These are phyloP conservation scores for Danaus chrysippus DNA, from an alignment of 2,888 invertebrate species.

Conservation along the genomic window DNA sequence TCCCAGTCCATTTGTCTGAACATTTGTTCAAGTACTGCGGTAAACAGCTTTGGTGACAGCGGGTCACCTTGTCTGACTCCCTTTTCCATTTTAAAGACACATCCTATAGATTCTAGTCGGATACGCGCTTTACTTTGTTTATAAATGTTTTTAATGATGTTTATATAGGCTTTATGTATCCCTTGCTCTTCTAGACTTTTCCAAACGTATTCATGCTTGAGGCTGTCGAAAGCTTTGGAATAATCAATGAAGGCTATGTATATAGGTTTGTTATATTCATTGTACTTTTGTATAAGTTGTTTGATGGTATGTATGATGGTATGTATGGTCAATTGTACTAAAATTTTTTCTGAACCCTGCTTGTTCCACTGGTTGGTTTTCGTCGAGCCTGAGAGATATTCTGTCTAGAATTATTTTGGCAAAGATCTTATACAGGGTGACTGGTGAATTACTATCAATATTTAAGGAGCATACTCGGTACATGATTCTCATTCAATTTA, in stretches of 20 bases:
- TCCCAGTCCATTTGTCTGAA: constrained; percentile 8
- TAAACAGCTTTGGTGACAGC: constrained; percentile 2
- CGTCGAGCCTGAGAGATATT: constrained; percentile 10
- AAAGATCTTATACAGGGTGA: constrained; percentile 30
- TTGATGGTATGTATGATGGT: constrained; percentile 27
- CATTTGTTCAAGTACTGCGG: neutral
- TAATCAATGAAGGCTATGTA: constrained; percentile 26
- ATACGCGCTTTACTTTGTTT: constrained; percentile 13
- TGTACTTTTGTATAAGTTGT: constrained; percentile 26
- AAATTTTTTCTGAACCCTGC: constrained; percentile 31
- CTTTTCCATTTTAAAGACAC: constrained; percentile 8
- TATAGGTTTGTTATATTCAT: constrained; percentile 20
- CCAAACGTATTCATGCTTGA: constrained; percentile 22
- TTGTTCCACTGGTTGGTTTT: constrained; percentile 30
- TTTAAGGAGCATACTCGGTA: too few species aligned
- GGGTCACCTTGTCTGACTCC: constrained; percentile 4
- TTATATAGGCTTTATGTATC: constrained; percentile 13
- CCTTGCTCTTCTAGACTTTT: constrained; percentile 22
- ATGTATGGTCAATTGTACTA: constrained; percentile 28
- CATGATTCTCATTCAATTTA: too few species aligned
- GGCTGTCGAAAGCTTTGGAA: constrained; percentile 24
- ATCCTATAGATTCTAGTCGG: constrained; percentile 6
- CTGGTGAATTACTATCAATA: too few species aligned
- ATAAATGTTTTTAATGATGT: constrained; percentile 25
- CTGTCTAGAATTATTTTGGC: constrained; percentile 17